Percentiles rank a stretch among this genome's conserved stretches.
These are phyloP conservation scores for Cyclura pinguis DNA, from an alignment of 2,797 vertebrate species.

Conservation along the genomic window DNA sequence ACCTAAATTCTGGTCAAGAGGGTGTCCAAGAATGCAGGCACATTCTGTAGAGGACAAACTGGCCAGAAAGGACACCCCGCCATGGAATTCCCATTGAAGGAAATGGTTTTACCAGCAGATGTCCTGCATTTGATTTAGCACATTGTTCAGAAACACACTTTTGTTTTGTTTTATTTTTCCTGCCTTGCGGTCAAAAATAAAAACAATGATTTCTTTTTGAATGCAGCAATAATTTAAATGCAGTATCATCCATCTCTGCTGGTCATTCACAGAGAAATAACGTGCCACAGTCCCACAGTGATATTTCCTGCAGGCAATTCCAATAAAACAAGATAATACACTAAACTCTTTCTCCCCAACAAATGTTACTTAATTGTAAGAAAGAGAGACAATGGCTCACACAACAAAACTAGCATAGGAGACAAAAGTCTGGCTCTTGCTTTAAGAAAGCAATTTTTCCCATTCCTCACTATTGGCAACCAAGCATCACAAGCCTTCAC, in stretches of 20 bases:
- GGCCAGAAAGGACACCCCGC: too few relatives aligned
- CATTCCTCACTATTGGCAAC: not conserved
- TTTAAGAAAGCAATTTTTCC: not conserved
- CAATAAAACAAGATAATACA: not conserved
- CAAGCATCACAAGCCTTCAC: not conserved
- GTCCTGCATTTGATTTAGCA: not conserved
- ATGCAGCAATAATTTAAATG: too few relatives aligned
- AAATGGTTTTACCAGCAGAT: not conserved
- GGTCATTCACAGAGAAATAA: not conserved
- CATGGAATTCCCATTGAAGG: too few relatives aligned
- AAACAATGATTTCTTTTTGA: not conserved
- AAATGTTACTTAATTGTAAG: not conserved
- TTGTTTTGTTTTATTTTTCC: not conserved
- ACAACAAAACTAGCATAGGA: not conserved
- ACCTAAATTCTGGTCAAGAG: too few relatives aligned
- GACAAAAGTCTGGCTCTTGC: not conserved
- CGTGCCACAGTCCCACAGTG: not conserved
- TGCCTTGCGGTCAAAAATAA: not conserved
- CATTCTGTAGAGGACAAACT: too few relatives aligned
- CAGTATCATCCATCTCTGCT: not conserved
- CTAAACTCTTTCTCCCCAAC: not conserved
- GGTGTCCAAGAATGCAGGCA: too few relatives aligned
- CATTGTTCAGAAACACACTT: too few relatives aligned
- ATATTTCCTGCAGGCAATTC: not conserved
- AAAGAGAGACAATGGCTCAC: not conserved